A percentile compares a stretch with the other conserved stretches of the same genome.
These are phyloP conservation scores for Cyprinodon variegatus DNA, from an alignment of 2,113 vertebrate genomes.

Conservation along the genomic window DNA sequence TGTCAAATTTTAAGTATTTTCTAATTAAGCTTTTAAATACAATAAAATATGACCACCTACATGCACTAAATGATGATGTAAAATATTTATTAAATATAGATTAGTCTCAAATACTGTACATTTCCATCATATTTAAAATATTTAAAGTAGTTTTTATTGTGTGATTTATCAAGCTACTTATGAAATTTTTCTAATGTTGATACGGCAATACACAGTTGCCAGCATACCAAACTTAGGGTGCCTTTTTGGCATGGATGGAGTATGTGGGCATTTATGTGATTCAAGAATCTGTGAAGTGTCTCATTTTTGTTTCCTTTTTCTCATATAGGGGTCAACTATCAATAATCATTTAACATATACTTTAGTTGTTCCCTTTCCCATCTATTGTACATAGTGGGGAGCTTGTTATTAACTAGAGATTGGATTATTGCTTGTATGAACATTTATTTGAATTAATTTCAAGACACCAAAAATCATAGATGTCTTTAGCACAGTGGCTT, in stretches of 20 bases:
- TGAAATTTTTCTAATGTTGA: conserved; percentile 65
- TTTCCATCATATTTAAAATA: conserved; percentile 72
- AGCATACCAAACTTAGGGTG: conserved; percentile 68
- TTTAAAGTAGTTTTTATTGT: conserved; percentile 74
- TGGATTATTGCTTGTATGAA: conserved; percentile 29
- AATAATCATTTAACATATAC: conserved; percentile 39
- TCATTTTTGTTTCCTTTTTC: conserved; percentile 15
- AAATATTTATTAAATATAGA: conserved; percentile 74
- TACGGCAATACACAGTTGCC: conserved; percentile 59
- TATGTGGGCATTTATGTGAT: conserved; percentile 52
- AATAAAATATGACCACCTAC: conserved; percentile 72
- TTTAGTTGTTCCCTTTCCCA: conserved; percentile 40
- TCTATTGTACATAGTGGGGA: conserved; percentile 38
- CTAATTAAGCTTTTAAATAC: conserved; percentile 75
- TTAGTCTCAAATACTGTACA: conserved; percentile 70
- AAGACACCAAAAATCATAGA: conserved; percentile 15
- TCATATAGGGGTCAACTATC: conserved; percentile 30
- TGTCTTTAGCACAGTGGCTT: conserved; percentile 15
- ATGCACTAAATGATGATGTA: conserved; percentile 77
- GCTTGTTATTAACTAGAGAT: conserved; percentile 24
- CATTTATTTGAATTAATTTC: conserved; percentile 31
- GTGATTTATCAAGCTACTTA: conserved; percentile 65
- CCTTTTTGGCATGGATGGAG: conserved; percentile 65
- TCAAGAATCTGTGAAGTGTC: conserved; percentile 52
- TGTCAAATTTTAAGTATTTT: conserved; percentile 77